These are phyloP conservation scores for Mixornis gularis DNA, from an alignment of 2,113 vertebrate species.

Conservation along the genomic window DNA sequence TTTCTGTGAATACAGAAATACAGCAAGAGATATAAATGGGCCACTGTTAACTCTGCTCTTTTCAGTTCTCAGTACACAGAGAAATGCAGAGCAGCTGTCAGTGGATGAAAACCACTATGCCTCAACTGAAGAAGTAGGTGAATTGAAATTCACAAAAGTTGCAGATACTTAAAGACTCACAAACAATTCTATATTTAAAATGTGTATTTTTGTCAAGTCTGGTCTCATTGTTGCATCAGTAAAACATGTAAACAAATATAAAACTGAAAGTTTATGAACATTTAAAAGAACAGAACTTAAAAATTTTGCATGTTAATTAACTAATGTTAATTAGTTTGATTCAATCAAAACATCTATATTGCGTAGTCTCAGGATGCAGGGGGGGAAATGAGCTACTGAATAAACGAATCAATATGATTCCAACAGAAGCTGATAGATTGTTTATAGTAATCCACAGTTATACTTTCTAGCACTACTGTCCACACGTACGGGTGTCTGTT, in stretches of 20 bases:
- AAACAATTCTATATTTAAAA: neutral
- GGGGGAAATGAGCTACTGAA: too few relatives aligned
- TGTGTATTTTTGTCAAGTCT: neutral
- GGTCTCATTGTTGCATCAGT: neutral
- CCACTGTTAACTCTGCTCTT: neutral
- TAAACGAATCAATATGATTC: too few relatives aligned
- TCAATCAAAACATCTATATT: neutral
- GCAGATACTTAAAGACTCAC: neutral
- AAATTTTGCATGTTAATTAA: neutral
- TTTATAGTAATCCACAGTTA: too few relatives aligned
- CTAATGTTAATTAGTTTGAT: neutral
- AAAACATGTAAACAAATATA: fast-evolving
- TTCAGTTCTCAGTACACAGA: neutral
- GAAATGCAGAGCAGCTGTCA: neutral
- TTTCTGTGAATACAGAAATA: neutral
- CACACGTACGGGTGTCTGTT: too few relatives aligned
- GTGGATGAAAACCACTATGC: neutral
- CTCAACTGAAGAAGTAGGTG: neutral
- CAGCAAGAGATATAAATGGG: neutral
- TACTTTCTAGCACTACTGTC: too few relatives aligned
- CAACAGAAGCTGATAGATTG: too few relatives aligned
- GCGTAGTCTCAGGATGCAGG: neutral
- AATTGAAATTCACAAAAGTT: neutral
- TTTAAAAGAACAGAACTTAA: neutral
- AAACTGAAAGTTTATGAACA: neutral